Evolutionary conservation across 1,140 invertebrate genomes (phyloP), one percentile per base, ranked within the genome.

Genomic region (Heliconius hewitsoni): DNA sequence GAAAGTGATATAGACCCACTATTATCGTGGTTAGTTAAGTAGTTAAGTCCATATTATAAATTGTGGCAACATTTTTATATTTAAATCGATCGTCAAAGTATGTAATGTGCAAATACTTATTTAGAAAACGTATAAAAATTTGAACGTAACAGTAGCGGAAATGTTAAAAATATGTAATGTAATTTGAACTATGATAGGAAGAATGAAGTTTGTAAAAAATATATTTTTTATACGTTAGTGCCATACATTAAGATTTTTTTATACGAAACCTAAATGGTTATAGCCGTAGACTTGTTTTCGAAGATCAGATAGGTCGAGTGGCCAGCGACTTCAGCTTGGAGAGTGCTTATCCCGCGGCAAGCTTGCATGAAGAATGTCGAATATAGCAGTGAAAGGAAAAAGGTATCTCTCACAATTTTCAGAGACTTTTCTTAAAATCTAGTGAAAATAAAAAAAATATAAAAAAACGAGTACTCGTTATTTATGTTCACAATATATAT

Each of bases 291-390:
- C 82, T 84, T 79, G 81, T 82, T 83, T 86, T 84, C 87, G 87
- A 83, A 84, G 87, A 89, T 85, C 86, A 81, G 77, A 83, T 81
- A 81, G 77, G 75, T 81, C 77, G 80, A 83, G 82, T 79, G 75
- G 74, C 73, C 73, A 74, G 71, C 50, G 71, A 78, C 82, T 81
- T 79, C 71, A 78, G 52, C 73, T 77, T 82, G 72, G 77, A 77
- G 74, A 81, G 77, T 81, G 52, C 73, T 77, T 81, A 75, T 83
- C 77, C 80, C 82, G 74, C 70, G 77, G 82, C 76, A 73, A 76
- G 80, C 78, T 77, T 79, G 71, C 80, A 81, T 75, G 75, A 55
- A 83, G 79, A 83, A 83, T 78, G 77, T 73, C 79, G 78, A 81
- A 81, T 81, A 78, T 78, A 76, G 74, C 52, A 77, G 70, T 74